Evolutionary conservation across 2,113 vertebrate genomes (phyloP), one percentile per base, ranked within the genome.

Genomic region (Hiodon alosoides): DNA sequence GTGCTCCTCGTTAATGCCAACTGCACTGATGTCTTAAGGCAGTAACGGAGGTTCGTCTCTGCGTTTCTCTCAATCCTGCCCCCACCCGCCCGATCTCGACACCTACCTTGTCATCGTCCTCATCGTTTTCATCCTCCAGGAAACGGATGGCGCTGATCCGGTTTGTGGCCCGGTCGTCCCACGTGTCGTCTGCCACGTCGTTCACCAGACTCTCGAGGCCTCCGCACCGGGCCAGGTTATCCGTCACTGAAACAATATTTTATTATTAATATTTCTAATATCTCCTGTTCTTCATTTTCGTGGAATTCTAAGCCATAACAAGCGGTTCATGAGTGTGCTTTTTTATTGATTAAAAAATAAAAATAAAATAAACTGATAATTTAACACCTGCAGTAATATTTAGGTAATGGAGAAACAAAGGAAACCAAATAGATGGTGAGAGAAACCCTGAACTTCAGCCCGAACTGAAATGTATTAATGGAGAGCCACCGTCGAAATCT

Each of bases 131-230:
- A 7, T 96, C 96, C 67, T 98, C 95, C 73, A 96, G 76, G 85
- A 99, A 99, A 68, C 95, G 94, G 87, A 98, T 99, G 80, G 94
- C 93, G 73, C 97, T 98, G 88, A 93, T 94, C 87, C 97, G 89
- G 81, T 98, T 93, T 60, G 89, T 79, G 2, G 94, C 89, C 52
- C 85, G 88, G 81, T 91, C 89, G 31, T 94, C 94, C 96, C 96
- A 99, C 0, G 93, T 89, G 81, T 98, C 96, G 0, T 98, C 95
- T 1, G 90, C 89, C 86, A 93, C 85, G 11, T 94, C 94, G 5
- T 89, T 93, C 72, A 98, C 95, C 79, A 99, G 81, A 81, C 89
- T 98, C 85, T 98, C 95, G 83, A 99, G 79, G 0, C 91, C 97
- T 8, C 94, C 94, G 8, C 93, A 98, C 78, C 97, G 95, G 9